Conservation (phyloP, 1,140 invertebrate species). For the Chironomus tepperi region DNA sequence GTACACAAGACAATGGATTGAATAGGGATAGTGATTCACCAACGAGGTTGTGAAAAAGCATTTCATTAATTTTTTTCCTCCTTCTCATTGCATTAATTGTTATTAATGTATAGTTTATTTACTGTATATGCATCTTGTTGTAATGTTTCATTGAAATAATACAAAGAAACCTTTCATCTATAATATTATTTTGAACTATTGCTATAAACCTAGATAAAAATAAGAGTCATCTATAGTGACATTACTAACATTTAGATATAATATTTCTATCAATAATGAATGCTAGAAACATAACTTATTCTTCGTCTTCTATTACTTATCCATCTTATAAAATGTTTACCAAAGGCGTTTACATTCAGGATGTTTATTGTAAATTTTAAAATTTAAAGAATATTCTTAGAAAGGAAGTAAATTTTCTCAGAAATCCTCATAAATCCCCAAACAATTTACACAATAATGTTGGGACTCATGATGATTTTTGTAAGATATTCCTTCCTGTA, state of each 20-base stretch:
- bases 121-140: too few relatives aligned
- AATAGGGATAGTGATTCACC: conserved; percentile 22
- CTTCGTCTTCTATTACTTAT: not conserved
- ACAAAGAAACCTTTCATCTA: too few relatives aligned
- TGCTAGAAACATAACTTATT: not conserved
- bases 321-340: not conserved
- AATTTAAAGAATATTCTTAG: too few relatives aligned
- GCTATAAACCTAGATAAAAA: not conserved
- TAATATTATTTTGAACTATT: not conserved
- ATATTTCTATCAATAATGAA: not conserved
- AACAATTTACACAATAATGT: too few relatives aligned
- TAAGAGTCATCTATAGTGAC: not conserved
- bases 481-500: too few relatives aligned
- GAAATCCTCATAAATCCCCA: too few relatives aligned
- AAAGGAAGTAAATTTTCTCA: too few relatives aligned
- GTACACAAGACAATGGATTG: conserved; percentile 32
- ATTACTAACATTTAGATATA: not conserved
- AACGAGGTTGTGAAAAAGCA: not conserved
- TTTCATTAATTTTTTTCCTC: not conserved
- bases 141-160: too few relatives aligned
- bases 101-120: too few relatives aligned
- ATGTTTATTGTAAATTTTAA: too few relatives aligned
- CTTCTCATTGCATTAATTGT: not conserved
- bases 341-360: not conserved
- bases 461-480: too few relatives aligned